Evolutionary conservation across 1,140 invertebrate species (phyloP).

Genomic region (Nasonia giraulti): DNA sequence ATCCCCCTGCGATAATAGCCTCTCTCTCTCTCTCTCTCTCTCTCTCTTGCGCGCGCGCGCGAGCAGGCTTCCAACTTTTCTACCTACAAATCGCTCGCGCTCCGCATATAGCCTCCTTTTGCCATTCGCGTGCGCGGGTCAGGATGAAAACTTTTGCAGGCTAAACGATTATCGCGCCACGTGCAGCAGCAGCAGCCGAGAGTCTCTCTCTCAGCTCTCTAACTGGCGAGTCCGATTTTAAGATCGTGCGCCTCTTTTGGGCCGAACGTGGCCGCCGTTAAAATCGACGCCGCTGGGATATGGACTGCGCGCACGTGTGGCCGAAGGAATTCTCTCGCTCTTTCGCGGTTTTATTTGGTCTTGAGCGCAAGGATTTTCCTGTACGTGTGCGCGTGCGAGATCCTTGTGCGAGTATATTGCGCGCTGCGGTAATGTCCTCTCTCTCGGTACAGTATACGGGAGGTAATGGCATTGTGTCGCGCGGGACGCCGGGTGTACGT

Average conservation of each 20-base stretch:
- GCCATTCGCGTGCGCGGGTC: conserved; percentile 9
- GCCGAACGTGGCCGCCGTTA: conserved; percentile 23
- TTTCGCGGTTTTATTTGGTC: background rate
- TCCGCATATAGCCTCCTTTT: conserved; percentile 27
- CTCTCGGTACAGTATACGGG: no score
- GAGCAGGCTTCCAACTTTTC: conserved; percentile 17
- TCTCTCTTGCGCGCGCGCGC: background rate
- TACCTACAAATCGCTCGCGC: conserved; percentile 38
- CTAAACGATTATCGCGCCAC: conserved; percentile 35
- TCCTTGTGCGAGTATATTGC: no score
- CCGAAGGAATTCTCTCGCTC: background rate
- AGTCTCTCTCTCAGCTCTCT: background rate
- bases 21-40: background rate
- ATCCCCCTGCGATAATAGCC: conserved; percentile 41
- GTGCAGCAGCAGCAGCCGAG: conserved; percentile 23
- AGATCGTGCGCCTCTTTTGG: conserved; percentile 36
- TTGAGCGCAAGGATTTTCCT: background rate
- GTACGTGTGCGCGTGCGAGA: no score
- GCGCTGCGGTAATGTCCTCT: no score
- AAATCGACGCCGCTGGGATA: background rate
- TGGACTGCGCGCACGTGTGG: background rate
- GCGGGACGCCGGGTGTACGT: background rate
- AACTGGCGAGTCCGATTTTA: conserved; percentile 29
- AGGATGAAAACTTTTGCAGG: conserved; percentile 26
- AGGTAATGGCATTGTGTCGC: background rate